Percentiles rank a stretch among this genome's conserved stretches.
Evolutionary conservation across 2,797 vertebrate species (phyloP).

Genomic region (Silurus lanzhouensis): DNA sequence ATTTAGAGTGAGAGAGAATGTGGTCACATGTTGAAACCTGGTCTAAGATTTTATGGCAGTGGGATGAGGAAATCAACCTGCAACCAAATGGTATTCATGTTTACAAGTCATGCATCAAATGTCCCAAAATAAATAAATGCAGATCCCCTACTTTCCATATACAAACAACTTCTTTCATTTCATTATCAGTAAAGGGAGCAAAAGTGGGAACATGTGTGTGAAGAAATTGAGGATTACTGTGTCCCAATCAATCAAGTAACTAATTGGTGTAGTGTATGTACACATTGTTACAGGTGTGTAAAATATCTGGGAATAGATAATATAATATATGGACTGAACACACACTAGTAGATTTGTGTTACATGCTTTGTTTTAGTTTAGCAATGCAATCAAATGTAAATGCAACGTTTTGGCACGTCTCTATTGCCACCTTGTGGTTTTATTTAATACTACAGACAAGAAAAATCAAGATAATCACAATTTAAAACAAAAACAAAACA

Average conservation of each 20-base stretch:
- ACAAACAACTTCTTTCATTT: not conserved
- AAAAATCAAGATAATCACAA: not conserved
- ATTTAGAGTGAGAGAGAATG: slow-evolving; percentile 48
- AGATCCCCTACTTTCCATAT: not conserved
- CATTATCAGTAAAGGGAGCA: not conserved
- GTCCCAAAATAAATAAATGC: not conserved
- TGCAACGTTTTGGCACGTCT: slow-evolving; percentile 15
- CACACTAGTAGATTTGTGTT: not conserved
- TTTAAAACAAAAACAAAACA: too few relatives aligned
- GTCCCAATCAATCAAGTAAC: not conserved
- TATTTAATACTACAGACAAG: not conserved
- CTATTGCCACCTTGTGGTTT: slow-evolving; percentile 62
- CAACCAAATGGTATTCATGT: too few relatives aligned
- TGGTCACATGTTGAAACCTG: not conserved
- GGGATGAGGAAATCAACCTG: not conserved
- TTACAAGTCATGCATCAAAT: not conserved
- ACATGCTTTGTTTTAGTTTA: not conserved
- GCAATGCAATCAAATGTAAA: not conserved
- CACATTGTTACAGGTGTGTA: not conserved
- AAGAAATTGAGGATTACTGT: not conserved
- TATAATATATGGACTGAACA: not conserved
- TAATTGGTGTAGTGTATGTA: not conserved
- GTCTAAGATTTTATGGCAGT: not conserved
- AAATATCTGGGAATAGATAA: not conserved
- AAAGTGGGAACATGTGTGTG: not conserved